Conservation (phyloP, 2,113 vertebrate genomes). For the Corapipo altera region DNA sequence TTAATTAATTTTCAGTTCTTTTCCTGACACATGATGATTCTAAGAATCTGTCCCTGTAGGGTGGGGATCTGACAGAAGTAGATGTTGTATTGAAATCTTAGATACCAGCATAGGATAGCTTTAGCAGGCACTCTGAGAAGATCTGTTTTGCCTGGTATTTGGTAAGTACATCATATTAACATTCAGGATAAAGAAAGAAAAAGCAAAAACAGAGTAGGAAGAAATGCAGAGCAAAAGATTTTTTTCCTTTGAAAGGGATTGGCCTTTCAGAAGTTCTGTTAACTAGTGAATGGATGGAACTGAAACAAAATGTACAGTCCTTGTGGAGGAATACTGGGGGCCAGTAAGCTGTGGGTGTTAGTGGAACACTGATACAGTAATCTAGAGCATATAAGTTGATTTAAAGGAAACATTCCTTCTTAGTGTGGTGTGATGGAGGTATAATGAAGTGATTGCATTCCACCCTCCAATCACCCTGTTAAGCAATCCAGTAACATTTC, state of each 20-base stretch:
- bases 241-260: slow-evolving; percentile 25
- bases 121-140: neutral
- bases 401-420: neutral
- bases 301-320: slow-evolving; percentile 63
- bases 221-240: neutral
- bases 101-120: neutral
- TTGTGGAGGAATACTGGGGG: slow-evolving; percentile 51
- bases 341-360: slow-evolving; percentile 63
- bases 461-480: neutral
- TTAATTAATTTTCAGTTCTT: neutral
- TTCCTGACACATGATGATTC: neutral
- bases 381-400: neutral
- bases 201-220: neutral
- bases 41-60: neutral
- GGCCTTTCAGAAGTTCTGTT: slow-evolving; percentile 68
- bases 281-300: slow-evolving; percentile 66
- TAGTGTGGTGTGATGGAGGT: neutral
- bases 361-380: neutral
- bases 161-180: neutral
- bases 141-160: neutral
- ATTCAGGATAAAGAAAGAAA: neutral
- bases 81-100: neutral
- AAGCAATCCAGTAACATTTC: slow-evolving; percentile 13
- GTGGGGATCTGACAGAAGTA: neutral
- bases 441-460: neutral